Evolutionary conservation across 1,140 invertebrate species (phyloP), one percentile per base, ranked within the genome.

Genomic region (Pseudomyrmex cubaensis): DNA sequence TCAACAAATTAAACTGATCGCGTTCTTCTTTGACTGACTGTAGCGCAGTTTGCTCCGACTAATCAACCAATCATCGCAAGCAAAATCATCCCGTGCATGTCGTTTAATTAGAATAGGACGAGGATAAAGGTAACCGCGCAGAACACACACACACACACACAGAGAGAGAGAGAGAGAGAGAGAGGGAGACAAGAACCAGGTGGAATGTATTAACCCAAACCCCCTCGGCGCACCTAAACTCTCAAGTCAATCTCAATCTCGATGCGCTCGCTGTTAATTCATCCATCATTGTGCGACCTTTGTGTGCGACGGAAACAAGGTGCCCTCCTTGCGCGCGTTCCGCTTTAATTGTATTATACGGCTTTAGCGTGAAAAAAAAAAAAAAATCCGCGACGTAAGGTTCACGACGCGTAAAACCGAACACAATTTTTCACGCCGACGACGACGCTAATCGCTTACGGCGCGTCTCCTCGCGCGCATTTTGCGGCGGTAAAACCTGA

Each of bases 71-170:
- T 75, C 20, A 78, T 75, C 67, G 46, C 2, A 1, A 35, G 10
- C 69, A 82, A 70, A 85, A 62, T 35, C 63, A n/a, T 13, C 15
- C 13, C 25, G 7, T 22, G 54, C 57, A 35, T 35, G 35, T 35
- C 46, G 50, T 57, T 86, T 86, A 85, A 85, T 82, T 85, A 86
- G 82, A 69, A n/a, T 82, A 86, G 82, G 56, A n/a, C 46, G 17
- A 22, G n/a, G 54, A n/a, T 56, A 13, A 62, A 66, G 25, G 46
- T 54, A 46, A 48, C 20, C 8, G 44, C 13, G 50, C 10, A 35
- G 35, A 35, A 35, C 35, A 35, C 35, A 35, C 35, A 35, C 1
- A 2, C n/a, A n/a, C n/a, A n/a, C n/a, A n/a, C n/a, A n/a, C n/a
- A n/a, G n/a, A n/a, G 4, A 7, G 4, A 35, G 35, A 35, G 25